Evolutionary conservation across 2,888 invertebrate species (phyloP), one percentile per base, ranked within the genome.

Genomic region (Eueremaeus valkanovi): DNA sequence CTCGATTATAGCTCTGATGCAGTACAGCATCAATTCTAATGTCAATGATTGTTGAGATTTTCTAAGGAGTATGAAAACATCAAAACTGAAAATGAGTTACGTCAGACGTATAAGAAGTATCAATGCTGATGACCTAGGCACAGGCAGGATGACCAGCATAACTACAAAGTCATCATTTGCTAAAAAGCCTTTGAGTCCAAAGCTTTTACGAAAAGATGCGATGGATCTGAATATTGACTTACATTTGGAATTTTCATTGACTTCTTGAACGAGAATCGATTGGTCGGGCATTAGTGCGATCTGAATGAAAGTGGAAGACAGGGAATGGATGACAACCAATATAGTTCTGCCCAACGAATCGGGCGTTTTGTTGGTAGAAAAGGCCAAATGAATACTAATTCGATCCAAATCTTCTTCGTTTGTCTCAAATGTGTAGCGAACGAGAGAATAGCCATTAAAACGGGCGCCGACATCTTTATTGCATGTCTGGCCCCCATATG

Each of bases 401-500:
- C 79, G 77, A n/a, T 79, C 77, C 13, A 74, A 29, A 13, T 61
- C 72, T 11, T 77, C 75, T 8, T 77, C 84, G 1, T 93, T 90
- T 73, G 89, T 88, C 33, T 78, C 74, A 66, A 80, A 78, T 29
- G 73, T 72, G 74, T 80, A 79, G 18, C 77, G 77, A 0, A 94
- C 83, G 77, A 90, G 90, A 24, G 93, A 92, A 81, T 92, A 92
- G 0, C 93, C 93, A 79, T 91, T 91, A 80, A 94, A 94, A 81
- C 92, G 92, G 0, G 93, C 93, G 0, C 92, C 94, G 82, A 92
- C 92, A 82, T 94, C 87, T 79, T 92, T 92, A 79, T 90, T 89
- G 81, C 94, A 94, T 81, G 89, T 89, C 80, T 93, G 92, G 18
- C 94, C 94, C 79, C 92, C 90, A 82, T 93, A 95, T 76, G 93